These are phyloP conservation scores for Semicossyphus pulcher DNA, from an alignment of 2,113 vertebrate genomes.

Conservation along the genomic window DNA sequence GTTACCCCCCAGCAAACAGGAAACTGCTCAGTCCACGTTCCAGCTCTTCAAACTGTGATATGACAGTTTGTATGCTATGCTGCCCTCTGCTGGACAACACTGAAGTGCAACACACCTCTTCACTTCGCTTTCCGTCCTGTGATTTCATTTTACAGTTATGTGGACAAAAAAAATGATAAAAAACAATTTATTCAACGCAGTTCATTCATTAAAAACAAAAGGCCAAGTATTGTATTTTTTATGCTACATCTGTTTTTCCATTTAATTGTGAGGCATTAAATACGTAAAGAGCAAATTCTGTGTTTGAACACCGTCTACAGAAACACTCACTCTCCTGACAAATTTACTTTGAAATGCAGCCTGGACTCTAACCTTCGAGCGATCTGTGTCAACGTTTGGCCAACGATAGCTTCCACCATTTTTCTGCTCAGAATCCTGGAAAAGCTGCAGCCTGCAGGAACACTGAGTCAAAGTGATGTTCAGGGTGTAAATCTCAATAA, in stretches of 20 bases:
- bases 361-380: background rate
- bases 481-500: slow-evolving; percentile 51
- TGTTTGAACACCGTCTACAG: background rate
- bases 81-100: slow-evolving; percentile 10
- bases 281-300: background rate
- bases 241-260: too few species aligned
- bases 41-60: background rate
- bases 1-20: too few species aligned
- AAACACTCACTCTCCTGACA: background rate
- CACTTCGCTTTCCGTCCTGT: background rate
- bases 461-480: slow-evolving; percentile 9
- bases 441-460: background rate
- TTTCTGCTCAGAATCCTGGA: slow-evolving; percentile 7
- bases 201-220: background rate
- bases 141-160: background rate
- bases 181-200: background rate
- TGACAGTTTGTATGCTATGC: background rate
- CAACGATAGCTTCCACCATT: slow-evolving; percentile 10
- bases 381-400: slow-evolving; percentile 2
- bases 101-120: background rate
- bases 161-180: background rate
- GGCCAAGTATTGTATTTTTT: too few species aligned
- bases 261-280: too few species aligned
- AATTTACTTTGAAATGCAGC: background rate
- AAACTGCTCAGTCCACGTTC: too few species aligned